A percentile compares a stretch with the other conserved stretches of the same genome.
These are phyloP conservation scores for Oxystoma pomonae DNA, from an alignment of 2,888 invertebrate species.

Conservation along the genomic window DNA sequence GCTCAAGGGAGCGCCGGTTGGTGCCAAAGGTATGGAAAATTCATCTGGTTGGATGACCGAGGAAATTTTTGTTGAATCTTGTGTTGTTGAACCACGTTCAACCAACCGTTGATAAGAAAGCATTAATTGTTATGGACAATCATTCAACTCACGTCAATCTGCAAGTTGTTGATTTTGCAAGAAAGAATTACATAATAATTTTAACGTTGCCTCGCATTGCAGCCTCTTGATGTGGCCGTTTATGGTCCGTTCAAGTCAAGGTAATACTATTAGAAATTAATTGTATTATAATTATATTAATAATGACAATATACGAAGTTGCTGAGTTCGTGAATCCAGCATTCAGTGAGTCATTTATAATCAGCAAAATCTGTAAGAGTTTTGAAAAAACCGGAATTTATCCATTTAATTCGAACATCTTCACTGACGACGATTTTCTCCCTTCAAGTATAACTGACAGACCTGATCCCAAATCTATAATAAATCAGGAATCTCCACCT, in stretches of 20 bases:
- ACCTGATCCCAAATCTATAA: conserved; percentile 9
- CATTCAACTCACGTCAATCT: conserved; percentile 12
- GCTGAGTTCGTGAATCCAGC: conserved; percentile 19
- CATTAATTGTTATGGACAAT: conserved; percentile 14
- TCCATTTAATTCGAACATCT: conserved; percentile 25
- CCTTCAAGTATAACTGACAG: conserved; percentile 17
- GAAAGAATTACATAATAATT: conserved; percentile 14
- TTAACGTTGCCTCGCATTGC: conserved; percentile 16
- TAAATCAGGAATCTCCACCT: conserved; percentile 4
- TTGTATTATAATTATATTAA: conserved; percentile 2
- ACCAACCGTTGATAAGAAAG: conserved; percentile 13
- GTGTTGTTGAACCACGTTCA: conserved; percentile 5
- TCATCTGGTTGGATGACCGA: conserved; percentile 21
- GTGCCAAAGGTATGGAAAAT: conserved; percentile 15
- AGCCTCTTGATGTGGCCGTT: conserved; percentile 19
- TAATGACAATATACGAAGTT: conserved; percentile 20
- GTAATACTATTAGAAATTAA: conserved; percentile 7
- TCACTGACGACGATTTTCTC: conserved; percentile 24
- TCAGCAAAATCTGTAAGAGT: conserved; percentile 23
- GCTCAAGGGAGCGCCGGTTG: conserved; percentile 13
- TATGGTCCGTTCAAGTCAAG: conserved; percentile 18
- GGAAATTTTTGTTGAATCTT: conserved; percentile 14
- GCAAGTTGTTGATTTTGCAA: neutral
- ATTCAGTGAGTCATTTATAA: conserved; percentile 22
- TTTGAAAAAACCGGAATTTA: conserved; percentile 26